These are phyloP conservation scores for Sebastiscus tertius DNA, from an alignment of 2,797 vertebrate genomes.

Conservation along the genomic window DNA sequence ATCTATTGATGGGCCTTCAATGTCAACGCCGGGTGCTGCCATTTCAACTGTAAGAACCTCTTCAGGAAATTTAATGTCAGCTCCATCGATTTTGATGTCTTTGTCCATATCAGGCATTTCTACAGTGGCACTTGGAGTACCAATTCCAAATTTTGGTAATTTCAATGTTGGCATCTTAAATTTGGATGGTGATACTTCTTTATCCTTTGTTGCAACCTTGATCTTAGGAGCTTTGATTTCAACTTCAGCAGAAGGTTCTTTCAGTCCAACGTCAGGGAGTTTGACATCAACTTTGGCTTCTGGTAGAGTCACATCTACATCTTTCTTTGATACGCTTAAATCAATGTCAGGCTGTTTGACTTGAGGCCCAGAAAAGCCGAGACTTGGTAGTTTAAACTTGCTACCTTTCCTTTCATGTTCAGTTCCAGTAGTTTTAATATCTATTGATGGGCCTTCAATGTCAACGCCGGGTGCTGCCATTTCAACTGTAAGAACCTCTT, in stretches of 20 bases:
- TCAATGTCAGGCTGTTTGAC: constrained; percentile 27
- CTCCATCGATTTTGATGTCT: constrained; percentile 26
- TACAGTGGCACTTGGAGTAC: neutral
- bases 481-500: neutral
- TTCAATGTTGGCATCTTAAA: constrained; percentile 67
- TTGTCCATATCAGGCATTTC: constrained; percentile 1
- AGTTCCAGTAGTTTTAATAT: neutral
- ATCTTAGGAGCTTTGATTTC: constrained; percentile 37
- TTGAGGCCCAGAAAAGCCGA: neutral
- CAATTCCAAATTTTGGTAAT: constrained; percentile 63
- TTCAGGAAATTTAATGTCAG: constrained; percentile 7
- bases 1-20: neutral
- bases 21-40: neutral
- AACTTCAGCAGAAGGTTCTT: constrained; percentile 27
- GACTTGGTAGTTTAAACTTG: constrained; percentile 50
- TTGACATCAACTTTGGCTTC: constrained; percentile 24
- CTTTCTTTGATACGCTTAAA: constrained; percentile 55
- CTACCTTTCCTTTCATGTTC: neutral
- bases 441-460: neutral
- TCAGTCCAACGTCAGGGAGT: neutral
- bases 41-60: neutral
- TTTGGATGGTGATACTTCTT: constrained; percentile 60
- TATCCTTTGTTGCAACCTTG: constrained; percentile 13
- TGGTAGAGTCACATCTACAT: constrained; percentile 39
- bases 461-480: constrained; percentile 5